phyloP scores from a whole-genome alignment of 2,797 vertebrate genomes.

The Lophotriccus pileatus region DNA sequence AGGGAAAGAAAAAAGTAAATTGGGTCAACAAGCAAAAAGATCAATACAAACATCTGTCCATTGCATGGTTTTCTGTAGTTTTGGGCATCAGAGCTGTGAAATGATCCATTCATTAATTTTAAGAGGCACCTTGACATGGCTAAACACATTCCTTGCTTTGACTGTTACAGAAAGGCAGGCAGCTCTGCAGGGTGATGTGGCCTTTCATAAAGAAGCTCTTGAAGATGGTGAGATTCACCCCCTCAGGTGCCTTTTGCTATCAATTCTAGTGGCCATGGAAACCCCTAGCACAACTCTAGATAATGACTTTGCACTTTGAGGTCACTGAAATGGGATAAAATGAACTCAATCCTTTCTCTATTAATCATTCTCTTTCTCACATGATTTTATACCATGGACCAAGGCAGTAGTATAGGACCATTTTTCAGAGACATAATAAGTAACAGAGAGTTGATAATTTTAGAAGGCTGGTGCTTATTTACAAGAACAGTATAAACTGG shows the following conservation, averaged over 20 bases:
- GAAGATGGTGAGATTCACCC: neutral
- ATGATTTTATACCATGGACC: neutral
- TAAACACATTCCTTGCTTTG: neutral
- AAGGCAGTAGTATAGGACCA: neutral
- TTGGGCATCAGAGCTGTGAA: neutral
- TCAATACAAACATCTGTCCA: neutral
- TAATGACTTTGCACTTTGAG: neutral
- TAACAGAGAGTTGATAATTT: neutral
- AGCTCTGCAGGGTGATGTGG: neutral
- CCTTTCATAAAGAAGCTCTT: neutral
- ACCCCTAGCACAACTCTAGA: neutral
- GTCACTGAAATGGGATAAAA: neutral
- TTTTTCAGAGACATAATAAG: neutral
- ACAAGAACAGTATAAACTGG: neutral
- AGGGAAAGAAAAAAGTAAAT: neutral
- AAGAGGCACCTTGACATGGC: neutral
- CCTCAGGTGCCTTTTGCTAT: neutral
- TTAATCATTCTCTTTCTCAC: neutral
- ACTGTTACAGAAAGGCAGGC: neutral
- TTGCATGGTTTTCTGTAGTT: neutral
- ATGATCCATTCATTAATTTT: neutral
- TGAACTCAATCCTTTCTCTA: neutral
- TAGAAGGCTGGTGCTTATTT: neutral
- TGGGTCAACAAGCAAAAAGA: neutral
- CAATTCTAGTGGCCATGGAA: neutral